A percentile compares a stretch with the other conserved stretches of the same genome.
phyloP scores from a whole-genome alignment of 2,113 vertebrate genomes.

The Antennarius striatus region DNA sequence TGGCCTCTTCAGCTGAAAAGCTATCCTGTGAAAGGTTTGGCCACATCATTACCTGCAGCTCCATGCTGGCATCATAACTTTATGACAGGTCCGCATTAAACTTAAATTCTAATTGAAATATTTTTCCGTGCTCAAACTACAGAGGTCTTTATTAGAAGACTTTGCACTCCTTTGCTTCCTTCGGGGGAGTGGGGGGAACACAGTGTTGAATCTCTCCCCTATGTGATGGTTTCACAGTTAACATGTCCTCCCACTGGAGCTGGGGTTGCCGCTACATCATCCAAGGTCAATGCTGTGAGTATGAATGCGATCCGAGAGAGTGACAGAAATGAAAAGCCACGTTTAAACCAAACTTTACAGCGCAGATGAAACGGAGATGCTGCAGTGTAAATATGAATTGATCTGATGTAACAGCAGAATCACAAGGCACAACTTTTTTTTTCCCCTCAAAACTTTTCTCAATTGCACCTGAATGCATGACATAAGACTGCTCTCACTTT shows the following conservation, averaged over 20 bases:
- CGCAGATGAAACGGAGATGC: too few relatives aligned
- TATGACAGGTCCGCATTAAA: too few relatives aligned
- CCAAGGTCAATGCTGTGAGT: conserved; percentile 10
- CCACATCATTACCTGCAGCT: not conserved
- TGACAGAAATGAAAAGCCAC: not conserved
- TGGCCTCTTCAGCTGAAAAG: too few relatives aligned
- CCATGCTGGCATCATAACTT: too few relatives aligned
- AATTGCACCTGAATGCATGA: conserved; percentile 18
- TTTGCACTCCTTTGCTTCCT: too few relatives aligned
- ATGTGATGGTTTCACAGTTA: not conserved
- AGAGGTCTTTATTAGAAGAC: too few relatives aligned
- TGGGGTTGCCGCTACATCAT: conserved; percentile 14
- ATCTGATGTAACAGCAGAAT: not conserved
- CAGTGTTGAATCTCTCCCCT: not conserved
- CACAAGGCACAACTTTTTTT: conserved; percentile 1
- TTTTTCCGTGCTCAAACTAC: too few relatives aligned
- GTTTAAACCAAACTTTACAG: not conserved
- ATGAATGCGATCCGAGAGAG: conserved; percentile 3
- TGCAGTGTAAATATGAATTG: not conserved
- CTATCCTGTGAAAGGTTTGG: not conserved
- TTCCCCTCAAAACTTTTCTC: conserved; percentile 8
- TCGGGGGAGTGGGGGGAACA: too few relatives aligned
- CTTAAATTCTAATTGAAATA: too few relatives aligned
- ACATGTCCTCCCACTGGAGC: conserved; percentile 21
- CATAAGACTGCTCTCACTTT: conserved; percentile 25